phyloP scores from a whole-genome alignment of 1,140 invertebrate genomes.

The Orchestia grillus region DNA sequence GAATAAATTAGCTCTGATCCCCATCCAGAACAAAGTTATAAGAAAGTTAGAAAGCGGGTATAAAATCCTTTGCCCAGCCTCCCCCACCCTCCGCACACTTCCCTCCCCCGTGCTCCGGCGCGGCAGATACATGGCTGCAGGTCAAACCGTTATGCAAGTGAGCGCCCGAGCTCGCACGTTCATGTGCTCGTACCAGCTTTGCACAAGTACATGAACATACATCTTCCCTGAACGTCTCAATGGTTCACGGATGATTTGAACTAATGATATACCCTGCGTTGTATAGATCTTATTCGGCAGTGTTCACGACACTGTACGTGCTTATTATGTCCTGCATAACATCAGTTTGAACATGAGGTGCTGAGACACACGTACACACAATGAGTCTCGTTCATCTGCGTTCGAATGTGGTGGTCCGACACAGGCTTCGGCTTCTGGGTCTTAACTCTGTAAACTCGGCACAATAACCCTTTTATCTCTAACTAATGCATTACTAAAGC shows the following conservation, averaged over 20 bases:
- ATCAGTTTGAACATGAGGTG: neutral
- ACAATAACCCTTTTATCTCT: neutral
- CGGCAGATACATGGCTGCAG: neutral
- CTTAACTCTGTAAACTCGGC: neutral
- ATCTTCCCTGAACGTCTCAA: neutral
- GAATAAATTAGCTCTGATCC: neutral
- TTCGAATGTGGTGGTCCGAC: neutral
- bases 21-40: neutral
- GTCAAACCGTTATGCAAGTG: slow-evolving; percentile 7
- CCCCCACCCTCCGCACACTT: neutral
- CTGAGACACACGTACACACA: neutral
- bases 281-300: neutral
- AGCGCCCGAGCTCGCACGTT: neutral
- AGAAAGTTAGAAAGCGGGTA: neutral
- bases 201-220: neutral
- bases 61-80: neutral
- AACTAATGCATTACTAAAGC: neutral
- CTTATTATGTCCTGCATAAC: neutral
- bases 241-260: neutral
- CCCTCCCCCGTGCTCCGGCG: neutral
- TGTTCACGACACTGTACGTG: neutral
- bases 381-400: neutral
- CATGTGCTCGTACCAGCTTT: neutral
- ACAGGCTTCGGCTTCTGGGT: neutral
- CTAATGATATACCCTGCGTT: neutral